Conservation (phyloP, 2,888 invertebrate species). For the Matsumyia berberina region DNA sequence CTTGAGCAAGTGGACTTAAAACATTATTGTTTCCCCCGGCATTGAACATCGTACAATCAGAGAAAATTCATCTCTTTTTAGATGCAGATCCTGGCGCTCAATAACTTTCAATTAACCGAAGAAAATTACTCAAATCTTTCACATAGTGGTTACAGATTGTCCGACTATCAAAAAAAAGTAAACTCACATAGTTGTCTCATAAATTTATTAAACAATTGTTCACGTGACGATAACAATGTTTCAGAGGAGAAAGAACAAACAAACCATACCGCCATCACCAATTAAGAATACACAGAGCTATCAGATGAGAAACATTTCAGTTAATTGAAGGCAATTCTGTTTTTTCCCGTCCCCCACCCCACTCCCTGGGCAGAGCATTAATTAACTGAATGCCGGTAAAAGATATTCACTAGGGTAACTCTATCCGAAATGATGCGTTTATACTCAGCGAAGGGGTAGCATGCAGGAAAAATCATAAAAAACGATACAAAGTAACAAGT, state of each 20-base stretch:
- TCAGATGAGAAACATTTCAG: conserved; percentile 71
- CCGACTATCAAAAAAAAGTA: no score
- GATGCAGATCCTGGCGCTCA: no score
- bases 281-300: conserved; percentile 63
- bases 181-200: no score
- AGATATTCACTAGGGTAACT: conserved; percentile 72
- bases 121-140: no score
- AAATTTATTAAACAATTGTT: conserved; percentile 13
- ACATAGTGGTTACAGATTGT: no score
- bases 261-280: conserved; percentile 67
- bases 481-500: conserved; percentile 38
- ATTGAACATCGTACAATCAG: no score
- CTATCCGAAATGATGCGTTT: conserved; percentile 65
- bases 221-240: conserved; percentile 36
- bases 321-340: conserved; percentile 68
- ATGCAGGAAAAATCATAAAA: no score
- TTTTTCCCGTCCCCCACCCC: conserved; percentile 8
- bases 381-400: conserved; percentile 75
- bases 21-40: no score
- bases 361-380: conserved; percentile 39
- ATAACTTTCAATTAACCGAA: no score
- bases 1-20: no score
- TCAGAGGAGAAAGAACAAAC: conserved; percentile 39
- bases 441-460: conserved; percentile 21
- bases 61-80: no score